Evolutionary conservation across 2,113 vertebrate genomes (phyloP).

Genomic region (Nicator chloris): DNA sequence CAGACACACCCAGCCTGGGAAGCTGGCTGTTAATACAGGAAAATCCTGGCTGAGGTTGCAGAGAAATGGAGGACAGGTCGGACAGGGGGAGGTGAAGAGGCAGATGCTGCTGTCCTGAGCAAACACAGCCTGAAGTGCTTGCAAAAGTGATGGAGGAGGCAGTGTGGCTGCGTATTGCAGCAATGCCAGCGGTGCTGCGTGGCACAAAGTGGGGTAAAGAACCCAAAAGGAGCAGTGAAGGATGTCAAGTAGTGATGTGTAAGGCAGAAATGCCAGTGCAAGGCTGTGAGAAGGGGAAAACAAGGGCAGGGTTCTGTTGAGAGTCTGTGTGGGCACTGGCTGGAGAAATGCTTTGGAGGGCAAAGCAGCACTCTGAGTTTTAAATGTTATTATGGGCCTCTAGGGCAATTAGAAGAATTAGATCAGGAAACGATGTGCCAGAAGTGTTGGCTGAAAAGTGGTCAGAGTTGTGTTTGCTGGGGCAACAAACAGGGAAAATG

Average conservation of each 20-base stretch:
- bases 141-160: not conserved
- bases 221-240: not conserved
- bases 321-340: not conserved
- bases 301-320: not conserved
- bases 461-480: not conserved
- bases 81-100: not conserved
- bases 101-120: not conserved
- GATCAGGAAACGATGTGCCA: conserved; percentile 33
- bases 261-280: not conserved
- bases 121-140: not conserved
- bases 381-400: conserved; percentile 14
- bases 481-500: not conserved
- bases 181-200: rapidly evolving
- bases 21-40: not conserved
- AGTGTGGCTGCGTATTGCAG: not conserved
- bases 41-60: not conserved
- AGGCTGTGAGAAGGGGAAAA: not conserved
- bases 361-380: not conserved
- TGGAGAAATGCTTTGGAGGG: not conserved
- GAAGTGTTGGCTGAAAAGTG: not conserved
- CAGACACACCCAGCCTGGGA: not conserved
- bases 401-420: conserved; percentile 14
- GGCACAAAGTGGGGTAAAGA: not conserved
- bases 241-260: not conserved
- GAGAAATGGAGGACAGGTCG: rapidly evolving